These are phyloP conservation scores for Speoplatyrhinus poulsoni DNA, from an alignment of 2,113 vertebrate genomes.

Conservation along the genomic window DNA sequence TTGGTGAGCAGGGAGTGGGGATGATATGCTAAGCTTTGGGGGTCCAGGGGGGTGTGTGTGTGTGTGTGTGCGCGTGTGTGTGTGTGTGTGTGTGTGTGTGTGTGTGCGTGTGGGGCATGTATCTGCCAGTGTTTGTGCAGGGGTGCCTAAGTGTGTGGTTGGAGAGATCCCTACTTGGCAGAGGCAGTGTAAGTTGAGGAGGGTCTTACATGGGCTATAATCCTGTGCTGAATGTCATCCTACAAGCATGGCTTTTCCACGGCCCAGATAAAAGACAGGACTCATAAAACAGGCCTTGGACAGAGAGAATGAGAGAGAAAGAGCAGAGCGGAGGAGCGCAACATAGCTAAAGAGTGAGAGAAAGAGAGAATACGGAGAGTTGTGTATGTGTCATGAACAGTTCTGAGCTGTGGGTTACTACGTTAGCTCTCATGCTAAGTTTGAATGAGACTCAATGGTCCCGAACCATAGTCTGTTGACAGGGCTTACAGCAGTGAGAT, in stretches of 20 bases:
- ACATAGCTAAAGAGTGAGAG: constrained; percentile 33
- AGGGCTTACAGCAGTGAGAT: constrained; percentile 49
- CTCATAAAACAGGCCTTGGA: constrained; percentile 27
- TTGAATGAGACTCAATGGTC: constrained; percentile 25
- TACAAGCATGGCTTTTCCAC: constrained; percentile 82
- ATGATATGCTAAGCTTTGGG: constrained; percentile 10
- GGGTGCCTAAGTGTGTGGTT: constrained; percentile 56
- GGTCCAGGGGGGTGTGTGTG: background rate
- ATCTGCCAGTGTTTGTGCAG: constrained; percentile 46
- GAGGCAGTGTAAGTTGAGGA: constrained; percentile 80
- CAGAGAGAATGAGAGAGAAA: constrained; percentile 23
- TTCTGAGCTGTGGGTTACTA: background rate
- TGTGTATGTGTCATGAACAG: background rate
- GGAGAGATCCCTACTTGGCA: constrained; percentile 76
- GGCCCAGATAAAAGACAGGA: constrained; percentile 75
- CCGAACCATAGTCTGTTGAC: constrained; percentile 43
- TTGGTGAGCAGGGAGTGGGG: constrained; percentile 7
- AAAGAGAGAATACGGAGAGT: background rate
- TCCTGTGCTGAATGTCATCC: constrained; percentile 83
- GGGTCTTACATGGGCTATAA: constrained; percentile 84
- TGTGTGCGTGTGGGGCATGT: background rate
- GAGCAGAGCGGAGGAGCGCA: constrained; percentile 17
- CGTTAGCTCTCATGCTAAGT: constrained; percentile 4
- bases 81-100: constrained; percentile 3
- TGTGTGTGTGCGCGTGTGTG: constrained; percentile 8